Evolutionary conservation across 2,888 invertebrate genomes (phyloP).

Genomic region (Brenthis hecate): DNA sequence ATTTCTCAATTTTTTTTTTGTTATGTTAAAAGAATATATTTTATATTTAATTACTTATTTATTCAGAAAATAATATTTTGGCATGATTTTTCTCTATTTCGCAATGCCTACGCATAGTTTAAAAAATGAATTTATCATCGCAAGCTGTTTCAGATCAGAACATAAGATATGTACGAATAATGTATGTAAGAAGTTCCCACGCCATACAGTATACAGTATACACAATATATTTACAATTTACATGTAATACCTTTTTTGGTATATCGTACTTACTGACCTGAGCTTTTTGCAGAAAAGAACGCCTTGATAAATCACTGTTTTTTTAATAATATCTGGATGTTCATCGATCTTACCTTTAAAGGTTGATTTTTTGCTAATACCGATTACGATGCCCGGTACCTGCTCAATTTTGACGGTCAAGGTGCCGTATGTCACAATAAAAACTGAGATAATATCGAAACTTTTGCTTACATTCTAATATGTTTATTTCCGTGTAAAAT

Average conservation of each 20-base stretch:
- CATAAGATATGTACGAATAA: not conserved
- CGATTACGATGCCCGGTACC: conserved; percentile 74
- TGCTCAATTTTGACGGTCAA: conserved; percentile 77
- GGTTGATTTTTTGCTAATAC: conserved; percentile 64
- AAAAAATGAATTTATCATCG: too few species aligned
- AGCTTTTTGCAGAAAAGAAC: conserved; percentile 77
- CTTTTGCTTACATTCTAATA: conserved; percentile 36
- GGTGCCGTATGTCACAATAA: conserved; percentile 78
- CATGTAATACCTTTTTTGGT: conserved; percentile 78
- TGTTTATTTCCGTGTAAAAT: conserved; percentile 64
- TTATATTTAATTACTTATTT: too few species aligned
- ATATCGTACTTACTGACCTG: conserved; percentile 78
- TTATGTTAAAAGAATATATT: too few species aligned
- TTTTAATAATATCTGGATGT: conserved; percentile 67
- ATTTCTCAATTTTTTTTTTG: not conserved
- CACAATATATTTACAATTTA: conserved; percentile 57
- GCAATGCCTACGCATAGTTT: too few species aligned
- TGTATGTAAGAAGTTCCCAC: conserved; percentile 64
- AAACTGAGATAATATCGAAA: conserved; percentile 61
- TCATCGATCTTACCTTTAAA: conserved; percentile 66
- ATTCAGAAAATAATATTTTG: too few species aligned
- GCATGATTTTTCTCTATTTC: too few species aligned
- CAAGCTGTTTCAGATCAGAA: too few species aligned
- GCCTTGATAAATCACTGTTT: conserved; percentile 75
- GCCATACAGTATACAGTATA: conserved; percentile 44